Percentiles rank a stretch among this genome's conserved stretches.
Conservation (phyloP, 2,113 vertebrate species). For the Gymnorhina tibicen region DNA sequence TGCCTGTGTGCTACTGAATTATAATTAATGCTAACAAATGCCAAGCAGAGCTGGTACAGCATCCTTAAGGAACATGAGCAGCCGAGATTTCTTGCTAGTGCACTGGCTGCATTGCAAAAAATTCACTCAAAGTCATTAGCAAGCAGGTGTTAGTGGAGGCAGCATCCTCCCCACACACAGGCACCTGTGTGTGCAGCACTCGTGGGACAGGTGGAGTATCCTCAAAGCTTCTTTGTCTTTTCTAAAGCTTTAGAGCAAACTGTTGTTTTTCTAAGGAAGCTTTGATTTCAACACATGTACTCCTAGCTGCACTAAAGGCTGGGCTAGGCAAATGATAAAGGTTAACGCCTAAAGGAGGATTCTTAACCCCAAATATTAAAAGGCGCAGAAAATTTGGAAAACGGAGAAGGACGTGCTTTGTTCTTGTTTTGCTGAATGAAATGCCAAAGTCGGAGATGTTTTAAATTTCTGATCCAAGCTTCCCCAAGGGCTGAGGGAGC, state of each 20-base stretch:
- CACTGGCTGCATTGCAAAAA: background rate
- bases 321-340: background rate
- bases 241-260: background rate
- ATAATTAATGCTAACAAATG: background rate
- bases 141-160: background rate
- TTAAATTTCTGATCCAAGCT: background rate
- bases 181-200: background rate
- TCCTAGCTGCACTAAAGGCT: background rate
- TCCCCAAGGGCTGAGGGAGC: background rate
- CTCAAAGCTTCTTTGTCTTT: background rate
- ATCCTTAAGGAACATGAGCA: background rate
- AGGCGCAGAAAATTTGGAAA: background rate
- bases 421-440: background rate
- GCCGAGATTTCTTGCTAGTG: background rate
- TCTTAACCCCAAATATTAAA: background rate
- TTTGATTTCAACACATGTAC: background rate
- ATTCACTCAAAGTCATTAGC: background rate
- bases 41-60: background rate
- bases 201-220: accelerated
- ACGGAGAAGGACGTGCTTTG: background rate
- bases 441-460: background rate
- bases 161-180: background rate
- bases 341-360: background rate
- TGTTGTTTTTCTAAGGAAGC: background rate
- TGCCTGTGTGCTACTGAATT: background rate